These are phyloP conservation scores for Cancer borealis DNA, from an alignment of 2,888 invertebrate species.

Conservation along the genomic window DNA sequence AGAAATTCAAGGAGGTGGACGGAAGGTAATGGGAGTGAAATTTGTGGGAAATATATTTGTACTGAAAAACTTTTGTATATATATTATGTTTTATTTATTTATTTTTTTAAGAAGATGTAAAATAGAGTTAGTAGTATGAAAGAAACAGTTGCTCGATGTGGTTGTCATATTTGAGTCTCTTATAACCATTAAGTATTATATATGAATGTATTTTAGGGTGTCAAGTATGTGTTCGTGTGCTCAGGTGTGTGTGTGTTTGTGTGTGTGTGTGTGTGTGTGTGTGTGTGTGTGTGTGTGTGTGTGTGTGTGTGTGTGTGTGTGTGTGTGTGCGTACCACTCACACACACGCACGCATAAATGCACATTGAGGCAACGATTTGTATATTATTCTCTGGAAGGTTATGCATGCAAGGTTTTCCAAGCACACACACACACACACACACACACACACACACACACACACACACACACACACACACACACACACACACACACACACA, in stretches of 20 bases:
- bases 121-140: too few relatives aligned
- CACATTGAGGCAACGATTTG: too few relatives aligned
- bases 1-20: too few relatives aligned
- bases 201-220: background rate
- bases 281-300: background rate
- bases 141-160: too few relatives aligned
- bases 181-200: too few relatives aligned
- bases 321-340: background rate
- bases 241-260: background rate
- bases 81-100: too few relatives aligned
- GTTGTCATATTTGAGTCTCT: too few relatives aligned
- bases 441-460: conserved; percentile 20
- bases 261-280: background rate
- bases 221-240: background rate
- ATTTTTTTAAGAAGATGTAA: too few relatives aligned
- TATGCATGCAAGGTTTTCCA: background rate
- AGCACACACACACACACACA: background rate
- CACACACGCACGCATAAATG: background rate
- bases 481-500: conserved; percentile 30
- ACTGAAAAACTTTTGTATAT: too few relatives aligned
- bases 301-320: background rate
- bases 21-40: too few relatives aligned
- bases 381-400: too few relatives aligned
- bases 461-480: conserved; percentile 31
- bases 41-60: too few relatives aligned